Conservation (phyloP, 2,888 invertebrate genomes). For the Eupithecia pulchellata region DNA sequence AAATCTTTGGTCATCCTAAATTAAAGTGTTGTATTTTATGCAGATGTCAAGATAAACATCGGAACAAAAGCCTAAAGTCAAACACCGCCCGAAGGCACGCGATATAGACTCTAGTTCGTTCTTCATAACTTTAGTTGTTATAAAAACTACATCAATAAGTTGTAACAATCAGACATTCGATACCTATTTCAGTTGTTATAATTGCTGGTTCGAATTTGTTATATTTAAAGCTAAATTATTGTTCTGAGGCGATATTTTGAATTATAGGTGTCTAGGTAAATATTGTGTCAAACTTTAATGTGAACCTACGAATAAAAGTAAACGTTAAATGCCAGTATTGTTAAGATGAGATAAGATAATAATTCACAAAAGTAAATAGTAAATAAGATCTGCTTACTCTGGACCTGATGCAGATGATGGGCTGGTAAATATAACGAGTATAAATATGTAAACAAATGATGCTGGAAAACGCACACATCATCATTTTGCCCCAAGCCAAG, state of each 20-base stretch:
- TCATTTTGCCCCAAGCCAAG: too few species aligned
- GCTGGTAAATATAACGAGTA: too few species aligned
- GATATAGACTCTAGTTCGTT: conserved; percentile 4
- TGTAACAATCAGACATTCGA: conserved; percentile 40
- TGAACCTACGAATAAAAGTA: background rate
- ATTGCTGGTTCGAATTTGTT: conserved; percentile 50
- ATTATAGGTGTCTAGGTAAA: conserved; percentile 34
- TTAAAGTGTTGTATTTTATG: background rate
- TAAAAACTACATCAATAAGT: conserved; percentile 23
- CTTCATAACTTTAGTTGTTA: background rate
- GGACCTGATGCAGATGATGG: too few species aligned
- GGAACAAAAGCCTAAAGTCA: conserved; percentile 17
- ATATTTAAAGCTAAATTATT: conserved; percentile 58
- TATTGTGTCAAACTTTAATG: background rate
- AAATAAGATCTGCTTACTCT: too few species aligned
- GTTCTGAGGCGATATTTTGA: conserved; percentile 60
- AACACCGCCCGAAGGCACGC: conserved; percentile 13
- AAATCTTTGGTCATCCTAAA: background rate
- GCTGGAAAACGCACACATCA: too few species aligned
- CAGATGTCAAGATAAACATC: background rate
- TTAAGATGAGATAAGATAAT: too few species aligned
- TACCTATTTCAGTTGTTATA: conserved; percentile 48
- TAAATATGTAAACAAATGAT: too few species aligned
- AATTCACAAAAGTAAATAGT: too few species aligned
- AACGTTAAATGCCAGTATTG: background rate